Percentiles rank a stretch among this genome's conserved stretches.
Evolutionary conservation across 2,797 vertebrate species (phyloP).

Genomic region (Anisognathus igniventris): DNA sequence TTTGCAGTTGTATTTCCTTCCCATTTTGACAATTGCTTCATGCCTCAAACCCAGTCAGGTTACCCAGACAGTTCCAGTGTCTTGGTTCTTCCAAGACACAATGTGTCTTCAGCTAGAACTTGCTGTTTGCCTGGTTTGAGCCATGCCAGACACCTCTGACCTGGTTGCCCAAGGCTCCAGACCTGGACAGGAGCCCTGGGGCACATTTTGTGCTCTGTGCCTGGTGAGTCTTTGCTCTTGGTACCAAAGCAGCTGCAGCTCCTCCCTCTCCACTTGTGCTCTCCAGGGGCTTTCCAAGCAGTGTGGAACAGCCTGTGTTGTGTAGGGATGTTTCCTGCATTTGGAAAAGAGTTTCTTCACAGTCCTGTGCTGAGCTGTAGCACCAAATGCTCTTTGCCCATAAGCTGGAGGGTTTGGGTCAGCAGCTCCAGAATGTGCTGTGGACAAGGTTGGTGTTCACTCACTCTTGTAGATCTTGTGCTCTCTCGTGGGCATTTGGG

Average conservation of each 20-base stretch:
- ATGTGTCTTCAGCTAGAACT: neutral
- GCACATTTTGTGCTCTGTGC: neutral
- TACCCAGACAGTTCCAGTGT: neutral
- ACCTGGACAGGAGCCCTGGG: neutral
- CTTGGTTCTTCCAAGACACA: neutral
- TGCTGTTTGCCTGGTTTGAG: neutral
- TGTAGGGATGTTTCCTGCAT: neutral
- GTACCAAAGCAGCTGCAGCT: neutral
- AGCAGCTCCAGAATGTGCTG: neutral
- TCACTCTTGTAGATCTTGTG: neutral
- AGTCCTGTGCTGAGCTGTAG: neutral
- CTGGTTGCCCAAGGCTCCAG: neutral
- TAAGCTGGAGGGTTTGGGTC: neutral
- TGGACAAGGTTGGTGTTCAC: neutral
- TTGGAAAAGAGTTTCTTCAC: neutral
- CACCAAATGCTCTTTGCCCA: neutral
- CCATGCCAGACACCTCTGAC: neutral
- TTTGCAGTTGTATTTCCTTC: neutral
- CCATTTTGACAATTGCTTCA: neutral
- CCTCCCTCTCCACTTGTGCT: neutral
- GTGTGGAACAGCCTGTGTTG: neutral
- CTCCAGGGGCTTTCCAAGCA: neutral
- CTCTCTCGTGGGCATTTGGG: neutral
- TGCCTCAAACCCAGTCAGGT: neutral
- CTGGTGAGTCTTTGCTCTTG: neutral